phyloP scores from a whole-genome alignment of 2,113 vertebrate species.

The Xenopus tropicalis region UCB_Xtro_10.0 CM004448.2:20475001-20475500 shows the following conservation, averaged over 20 bases:
- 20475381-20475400: conserved; percentile 19
- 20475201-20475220: neutral
- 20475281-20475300: no score
- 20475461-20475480: conserved; percentile 28
- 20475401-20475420: conserved; percentile 13
- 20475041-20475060: no score
- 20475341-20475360: conserved; percentile 21
- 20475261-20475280: neutral
- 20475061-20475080: no score
- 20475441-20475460: conserved; percentile 20
- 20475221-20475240: neutral
- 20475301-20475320: neutral
- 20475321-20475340: neutral
- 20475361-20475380: conserved; percentile 26
- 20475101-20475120: neutral
- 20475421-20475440: conserved; percentile 28
- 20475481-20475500: conserved; percentile 37
- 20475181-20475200: neutral
- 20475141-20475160: no score
- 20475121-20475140: no score
- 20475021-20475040: no score
- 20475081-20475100: no score
- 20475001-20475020: no score
- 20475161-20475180: neutral
- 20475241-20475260: neutral